Base-by-base conservation (phyloP, 2,888 invertebrate species). In the Cheiracanthium punctorium region DNA sequence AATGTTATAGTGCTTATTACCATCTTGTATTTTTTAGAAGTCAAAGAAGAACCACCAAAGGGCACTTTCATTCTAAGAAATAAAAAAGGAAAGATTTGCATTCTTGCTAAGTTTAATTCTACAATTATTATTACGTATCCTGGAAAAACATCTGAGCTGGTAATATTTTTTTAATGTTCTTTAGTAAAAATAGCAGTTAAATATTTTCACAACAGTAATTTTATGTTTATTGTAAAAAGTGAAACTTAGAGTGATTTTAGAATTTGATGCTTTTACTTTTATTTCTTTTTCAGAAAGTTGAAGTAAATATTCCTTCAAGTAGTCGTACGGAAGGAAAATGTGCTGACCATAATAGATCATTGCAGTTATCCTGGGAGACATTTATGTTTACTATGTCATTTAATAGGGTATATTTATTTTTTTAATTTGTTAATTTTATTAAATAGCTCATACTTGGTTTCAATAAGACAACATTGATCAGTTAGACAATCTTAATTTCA, bases 101-200 rank as follows among this genome's bases (percentile, higher is more conserved):
- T 89, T 41, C 72, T 89, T 74, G 89, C 89, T 7, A 89, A 88
- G 71, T 89, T 89, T 52, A 74, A 89, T 29, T 89, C 89, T 28
- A 64, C 67, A 52, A 89, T 89, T 69, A 77, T 88, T 10, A 89
- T 89, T 70, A 82, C 77, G 28, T 89, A 89, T 79, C 74, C 89
- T 10, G 82, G 88, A 32, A 72, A 82, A 65, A 73, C 43, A 37
- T 88, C 88, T 41, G 76, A 86, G 33, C 88, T 89, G 80, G 89
- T 89, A 80, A 71, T 48, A 17, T 17, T 48, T 17, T 10, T 48
- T 48, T 12, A 17, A 48, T 48, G 14, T 17, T 37, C 14, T 29
- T 29, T 29, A 14, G 30, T 67, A 67, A 67, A 29, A 28, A 29
- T 29, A 67, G 14, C 20, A 33, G 30, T 4, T 30, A 67, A 67